These are phyloP conservation scores for Malthinus seriepunctatus DNA, from an alignment of 2,888 invertebrate species.

Conservation along the genomic window DNA sequence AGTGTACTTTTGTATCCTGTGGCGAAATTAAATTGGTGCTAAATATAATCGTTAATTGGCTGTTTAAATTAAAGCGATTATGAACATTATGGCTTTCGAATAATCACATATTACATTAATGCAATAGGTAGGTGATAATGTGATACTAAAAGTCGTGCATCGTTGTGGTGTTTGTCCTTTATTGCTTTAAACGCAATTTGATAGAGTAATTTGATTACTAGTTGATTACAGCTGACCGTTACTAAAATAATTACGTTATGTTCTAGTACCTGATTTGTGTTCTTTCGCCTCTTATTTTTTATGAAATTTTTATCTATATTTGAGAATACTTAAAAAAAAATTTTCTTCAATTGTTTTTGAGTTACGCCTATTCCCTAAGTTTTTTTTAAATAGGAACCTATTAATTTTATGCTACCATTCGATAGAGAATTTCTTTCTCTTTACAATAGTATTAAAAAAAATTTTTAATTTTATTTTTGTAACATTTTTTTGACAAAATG, in stretches of 20 bases:
- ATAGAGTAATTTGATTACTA: constrained; percentile 5
- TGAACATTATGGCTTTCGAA: constrained; percentile 56
- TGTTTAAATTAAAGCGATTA: constrained; percentile 32
- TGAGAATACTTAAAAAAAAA: too few species aligned
- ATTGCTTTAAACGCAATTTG: constrained; percentile 5
- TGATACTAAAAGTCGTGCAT: constrained; percentile 33
- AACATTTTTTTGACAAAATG: too few species aligned
- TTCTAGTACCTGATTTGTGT: neutral
- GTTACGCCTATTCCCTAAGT: too few species aligned
- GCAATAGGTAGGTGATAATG: constrained; percentile 31
- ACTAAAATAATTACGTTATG: neutral
- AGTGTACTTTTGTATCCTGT: constrained; percentile 25
- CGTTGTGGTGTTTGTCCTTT: constrained; percentile 8
- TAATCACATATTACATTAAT: constrained; percentile 48
- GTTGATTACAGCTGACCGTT: neutral
- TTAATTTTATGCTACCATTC: too few species aligned
- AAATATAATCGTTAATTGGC: constrained; percentile 32
- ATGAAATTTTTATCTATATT: too few species aligned
- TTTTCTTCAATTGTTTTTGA: too few species aligned
- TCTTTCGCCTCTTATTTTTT: neutral
- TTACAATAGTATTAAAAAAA: too few species aligned
- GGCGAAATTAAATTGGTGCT: constrained; percentile 27
- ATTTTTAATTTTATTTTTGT: too few species aligned
- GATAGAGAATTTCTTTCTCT: too few species aligned
- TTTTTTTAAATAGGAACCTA: too few species aligned